Evolutionary conservation across 2,113 vertebrate genomes (phyloP).

Genomic region (Sinocyclocheilus anophthalmus): DNA sequence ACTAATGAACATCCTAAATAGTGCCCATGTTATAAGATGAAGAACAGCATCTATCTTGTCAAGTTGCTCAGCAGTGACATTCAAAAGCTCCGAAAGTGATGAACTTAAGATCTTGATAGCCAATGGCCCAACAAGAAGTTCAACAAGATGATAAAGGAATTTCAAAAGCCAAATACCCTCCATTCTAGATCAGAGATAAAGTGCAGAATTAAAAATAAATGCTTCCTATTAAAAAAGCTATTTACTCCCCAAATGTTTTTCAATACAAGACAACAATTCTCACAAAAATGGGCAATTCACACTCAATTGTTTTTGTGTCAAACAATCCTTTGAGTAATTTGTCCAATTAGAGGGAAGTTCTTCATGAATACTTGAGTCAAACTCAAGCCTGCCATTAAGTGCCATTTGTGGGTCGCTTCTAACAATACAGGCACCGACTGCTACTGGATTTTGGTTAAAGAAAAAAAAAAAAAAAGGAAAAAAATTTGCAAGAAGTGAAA

Average conservation of each 20-base stretch:
- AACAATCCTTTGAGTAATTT: not conserved
- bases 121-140: not conserved
- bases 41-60: not conserved
- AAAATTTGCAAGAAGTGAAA: constrained; percentile 46
- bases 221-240: not conserved
- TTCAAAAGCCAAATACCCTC: too few relatives aligned
- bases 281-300: not conserved
- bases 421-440: constrained; percentile 52
- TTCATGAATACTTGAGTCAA: constrained; percentile 3
- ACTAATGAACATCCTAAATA: not conserved
- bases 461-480: too few relatives aligned
- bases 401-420: constrained; percentile 51
- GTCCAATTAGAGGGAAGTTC: not conserved
- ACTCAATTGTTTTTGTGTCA: not conserved
- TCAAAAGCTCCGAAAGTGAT: not conserved
- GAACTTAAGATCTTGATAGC: not conserved
- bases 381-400: constrained; percentile 45
- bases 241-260: not conserved
- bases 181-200: too few relatives aligned
- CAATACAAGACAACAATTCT: too few relatives aligned
- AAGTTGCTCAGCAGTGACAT: not conserved
- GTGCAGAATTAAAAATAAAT: too few relatives aligned
- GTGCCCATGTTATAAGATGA: not conserved
- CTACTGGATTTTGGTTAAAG: constrained; percentile 28
- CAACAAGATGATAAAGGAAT: too few relatives aligned